Evolutionary conservation across 1,140 invertebrate species (phyloP), one percentile per base, ranked within the genome.

Genomic region (Arion vulgaris): DNA sequence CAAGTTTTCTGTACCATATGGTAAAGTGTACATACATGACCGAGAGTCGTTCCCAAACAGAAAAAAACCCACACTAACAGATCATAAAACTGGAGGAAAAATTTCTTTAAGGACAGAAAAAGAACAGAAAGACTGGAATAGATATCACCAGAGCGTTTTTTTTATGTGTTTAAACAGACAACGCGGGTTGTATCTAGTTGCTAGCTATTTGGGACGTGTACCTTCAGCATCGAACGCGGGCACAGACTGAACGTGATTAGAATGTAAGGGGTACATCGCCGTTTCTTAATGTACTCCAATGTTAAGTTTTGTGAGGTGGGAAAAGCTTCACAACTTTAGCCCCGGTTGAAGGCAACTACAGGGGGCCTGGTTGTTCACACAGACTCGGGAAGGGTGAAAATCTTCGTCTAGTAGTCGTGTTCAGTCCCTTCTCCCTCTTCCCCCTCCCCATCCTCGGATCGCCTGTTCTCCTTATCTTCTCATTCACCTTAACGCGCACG

Each of bases 341-440:
- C 62, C n/a, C 62, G 28, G 62, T 34, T 32, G 28, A 66, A 66
- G 28, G n/a, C n/a, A n/a, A n/a, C 62, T 34, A 32, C 62, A 66
- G 62, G 62, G 62, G 62, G 28, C n/a, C 62, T 66, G 28, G 62
- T 66, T 66, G 62, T 66, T 66, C n/a, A 23, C n/a, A 32, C 62
- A 32, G n/a, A 17, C 62, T 66, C 28, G 28, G 62, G 62, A 66
- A 32, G 11, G 17, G 62, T 9, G n/a, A 66, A 66, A 66, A 32
- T 32, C 62, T 28, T 66, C 62, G 19, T 28, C 62, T 32, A 4
- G 4, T 5, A 34, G n/a, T 66, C 5, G 17, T 19, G 53, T 57
- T 66, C 7, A 66, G 17, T 9, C 1, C 32, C 5, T 57, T 26
- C 7, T 9, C 51, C 26, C 26, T 23, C 26, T 26, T 26, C n/a